Evolutionary conservation across 1,140 invertebrate species (phyloP), one percentile per base, ranked within the genome.

Genomic region (Scaptomyza montana): DNA sequence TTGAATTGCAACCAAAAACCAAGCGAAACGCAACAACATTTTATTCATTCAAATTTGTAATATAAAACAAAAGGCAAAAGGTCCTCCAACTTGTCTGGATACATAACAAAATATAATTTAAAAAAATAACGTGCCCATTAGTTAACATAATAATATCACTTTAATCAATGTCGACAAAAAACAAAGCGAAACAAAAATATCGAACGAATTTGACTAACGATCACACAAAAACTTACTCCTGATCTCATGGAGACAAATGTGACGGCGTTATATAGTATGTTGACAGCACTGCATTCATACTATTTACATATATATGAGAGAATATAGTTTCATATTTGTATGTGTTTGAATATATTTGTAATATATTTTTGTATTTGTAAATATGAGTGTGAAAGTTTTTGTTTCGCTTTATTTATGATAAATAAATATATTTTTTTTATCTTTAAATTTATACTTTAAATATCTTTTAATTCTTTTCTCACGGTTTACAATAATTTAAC

Each of bases 341-440:
- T 84, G 7, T 36, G 8, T 36, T 1, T 25, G 21, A 36, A 8
- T 36, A 82, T 77, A 77, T 68, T 80, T 81, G 30, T 73, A 82
- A 82, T 81, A 79, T 84, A 78, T 84, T 69, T 78, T 78, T 55
- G 33, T 63, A n/a, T 70, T 69, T 77, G 80, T 84, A 84, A 85
- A 85, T 84, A 80, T 56, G 65, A 67, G 51, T 77, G 56, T 78
- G 64, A 70, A 74, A 65, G 70, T 33, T 63, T 67, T 71, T 61
- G 43, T 10, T 84, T 69, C 49, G 43, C 55, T 49, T 61, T 66
- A 51, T 68, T 68, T 78, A 63, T 63, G 67, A 80, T 79, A 79
- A 82, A 82, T 82, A 84, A 85, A 82, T 81, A 85, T 74, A 81
- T 47, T 50, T 57, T 50, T 63, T 60, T 55, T 41, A 54, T 10